phyloP scores from a whole-genome alignment of 2,113 vertebrate genomes.

The Corvus cornix region DNA sequence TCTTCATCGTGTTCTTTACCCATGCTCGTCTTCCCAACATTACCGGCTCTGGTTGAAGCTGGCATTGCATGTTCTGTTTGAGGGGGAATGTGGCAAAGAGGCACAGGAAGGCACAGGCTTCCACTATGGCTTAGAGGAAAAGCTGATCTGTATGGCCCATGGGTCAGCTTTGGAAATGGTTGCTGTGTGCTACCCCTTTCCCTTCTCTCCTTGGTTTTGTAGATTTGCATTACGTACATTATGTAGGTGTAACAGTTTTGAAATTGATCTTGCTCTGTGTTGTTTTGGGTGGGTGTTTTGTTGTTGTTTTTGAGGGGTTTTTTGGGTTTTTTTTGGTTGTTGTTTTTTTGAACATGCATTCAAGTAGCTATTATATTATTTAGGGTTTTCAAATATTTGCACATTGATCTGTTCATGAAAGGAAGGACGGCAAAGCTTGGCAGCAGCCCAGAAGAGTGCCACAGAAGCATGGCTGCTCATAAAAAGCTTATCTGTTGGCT shows the following conservation, averaged over 20 bases:
- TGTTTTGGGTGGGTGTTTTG: background rate
- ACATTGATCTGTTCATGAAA: constrained; percentile 13
- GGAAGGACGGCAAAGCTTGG: background rate
- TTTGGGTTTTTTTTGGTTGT: background rate
- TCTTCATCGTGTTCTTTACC: background rate
- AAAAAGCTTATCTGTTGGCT: constrained; percentile 54
- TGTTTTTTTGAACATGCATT: background rate
- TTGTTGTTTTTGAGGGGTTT: background rate
- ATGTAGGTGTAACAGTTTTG: background rate
- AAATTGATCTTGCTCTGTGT: background rate
- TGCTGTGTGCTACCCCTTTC: background rate
- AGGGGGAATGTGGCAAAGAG: background rate
- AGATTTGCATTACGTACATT: background rate
- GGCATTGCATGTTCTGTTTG: background rate
- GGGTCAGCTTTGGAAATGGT: background rate
- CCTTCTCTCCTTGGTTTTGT: background rate
- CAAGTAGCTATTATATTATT: constrained; percentile 9
- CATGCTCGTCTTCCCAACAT: background rate
- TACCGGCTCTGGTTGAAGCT: accelerated
- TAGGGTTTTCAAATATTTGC: constrained; percentile 33
- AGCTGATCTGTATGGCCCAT: background rate
- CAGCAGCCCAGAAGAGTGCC: constrained; percentile 11
- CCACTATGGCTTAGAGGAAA: background rate
- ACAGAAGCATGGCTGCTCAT: constrained; percentile 32
- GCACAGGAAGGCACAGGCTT: background rate